Conservation (phyloP, 1,140 invertebrate genomes). For the Xylocopa sonorina region DNA sequence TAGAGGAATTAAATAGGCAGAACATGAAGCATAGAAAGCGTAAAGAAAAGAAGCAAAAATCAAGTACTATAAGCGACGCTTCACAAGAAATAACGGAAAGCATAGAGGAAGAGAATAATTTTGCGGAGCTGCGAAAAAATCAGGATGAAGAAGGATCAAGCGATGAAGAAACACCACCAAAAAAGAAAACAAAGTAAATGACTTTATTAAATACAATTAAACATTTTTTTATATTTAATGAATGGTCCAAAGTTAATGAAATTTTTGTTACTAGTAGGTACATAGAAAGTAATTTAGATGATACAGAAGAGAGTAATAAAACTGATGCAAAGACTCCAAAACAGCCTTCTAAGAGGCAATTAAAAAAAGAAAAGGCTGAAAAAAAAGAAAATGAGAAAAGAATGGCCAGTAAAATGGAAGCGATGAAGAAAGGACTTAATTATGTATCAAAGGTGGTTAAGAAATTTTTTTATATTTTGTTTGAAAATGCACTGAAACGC, state of each 20-base stretch:
- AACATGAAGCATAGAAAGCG: slow-evolving; percentile 14
- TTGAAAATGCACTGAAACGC: neutral
- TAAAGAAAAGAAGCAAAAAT: slow-evolving; percentile 8
- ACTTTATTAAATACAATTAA: no score
- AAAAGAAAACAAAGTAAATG: slow-evolving; percentile 10
- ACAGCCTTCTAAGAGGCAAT: slow-evolving; percentile 67
- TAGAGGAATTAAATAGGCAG: neutral
- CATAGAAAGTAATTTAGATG: neutral
- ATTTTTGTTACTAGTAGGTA: neutral
- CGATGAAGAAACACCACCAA: neutral
- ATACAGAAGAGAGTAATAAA: slow-evolving; percentile 27
- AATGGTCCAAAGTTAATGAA: neutral
- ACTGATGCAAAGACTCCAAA: slow-evolving; percentile 31
- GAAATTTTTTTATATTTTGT: neutral
- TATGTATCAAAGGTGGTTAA: slow-evolving; percentile 74
- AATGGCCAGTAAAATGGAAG: slow-evolving; percentile 60
- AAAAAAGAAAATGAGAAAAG: slow-evolving; percentile 51
- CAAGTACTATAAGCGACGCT: neutral
- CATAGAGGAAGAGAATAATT: neutral
- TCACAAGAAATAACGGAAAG: neutral
- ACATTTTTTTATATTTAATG: no score
- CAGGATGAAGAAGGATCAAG: neutral
- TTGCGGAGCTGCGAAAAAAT: neutral
- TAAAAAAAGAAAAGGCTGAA: slow-evolving; percentile 71
- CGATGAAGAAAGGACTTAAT: slow-evolving; percentile 69